Base-by-base conservation (phyloP, 2,113 vertebrate genomes). In the Catagonus wagneri region DNA sequence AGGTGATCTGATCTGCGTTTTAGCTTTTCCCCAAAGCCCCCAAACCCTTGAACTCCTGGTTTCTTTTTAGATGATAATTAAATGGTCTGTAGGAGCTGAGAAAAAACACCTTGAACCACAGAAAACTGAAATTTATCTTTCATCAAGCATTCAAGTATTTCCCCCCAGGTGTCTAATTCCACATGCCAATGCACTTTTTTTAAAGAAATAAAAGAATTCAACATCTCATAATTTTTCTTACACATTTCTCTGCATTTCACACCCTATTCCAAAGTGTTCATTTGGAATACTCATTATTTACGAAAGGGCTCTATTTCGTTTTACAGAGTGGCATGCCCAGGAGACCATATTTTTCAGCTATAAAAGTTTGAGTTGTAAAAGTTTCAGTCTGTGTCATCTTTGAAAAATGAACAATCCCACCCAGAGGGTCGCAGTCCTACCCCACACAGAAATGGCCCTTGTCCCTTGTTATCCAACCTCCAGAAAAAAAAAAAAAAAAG, bases 1-100 rank as follows among this genome's bases (percentile, higher is more conserved):
- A 74, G 25, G 8, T 74, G n/a, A 92, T 78, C 11, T 74, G n/a
- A 92, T 78, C 12, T 52, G 12, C 34, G 5, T 94, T 96, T 93
- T 79, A 94, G n/a, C 13, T 93, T 85, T 95, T 54, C 56, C 14
- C 34, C 68, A 86, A 95, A 83, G 17, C 3, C 25, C 23, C 39
- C 17, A 81, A 88, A 92, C 0, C 7, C 8, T 36, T 50, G 34
- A 44, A 36, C 22, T n/a, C 76, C 17, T 39, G 90, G 20, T 84
- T 92, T 93, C 29, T 23, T 90, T 95, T 68, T 87, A 96, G 50
- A 96, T 96, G n/a, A 90, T 90, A 95, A 90, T 84, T 87, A 93
- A 96, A 84, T 3, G 19, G 19, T 88, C 66, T 92, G 20, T 39
- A 61, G 84, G 39, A 94, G 29, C 69, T 96, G 50, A 94, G n/a